Conservation (phyloP, 1,140 invertebrate species). For the Ruditapes philippinarum region DNA sequence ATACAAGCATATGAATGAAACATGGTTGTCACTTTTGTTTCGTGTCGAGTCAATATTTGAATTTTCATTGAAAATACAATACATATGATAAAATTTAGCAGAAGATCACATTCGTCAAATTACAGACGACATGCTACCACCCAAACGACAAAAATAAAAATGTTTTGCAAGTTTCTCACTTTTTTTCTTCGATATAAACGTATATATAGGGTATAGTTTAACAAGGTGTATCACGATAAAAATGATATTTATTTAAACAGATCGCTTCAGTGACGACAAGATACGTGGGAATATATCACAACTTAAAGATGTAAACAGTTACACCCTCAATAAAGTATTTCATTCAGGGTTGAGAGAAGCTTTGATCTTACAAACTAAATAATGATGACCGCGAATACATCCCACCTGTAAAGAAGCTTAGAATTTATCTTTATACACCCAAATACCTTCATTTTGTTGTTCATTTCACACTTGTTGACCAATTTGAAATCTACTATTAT, state of each 20-base stretch:
- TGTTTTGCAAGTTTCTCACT: too few species aligned
- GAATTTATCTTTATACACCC: slow-evolving; percentile 7
- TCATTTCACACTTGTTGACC: slow-evolving; percentile 10
- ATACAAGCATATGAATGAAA: too few species aligned
- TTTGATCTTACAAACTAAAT: neutral
- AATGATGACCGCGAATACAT: neutral
- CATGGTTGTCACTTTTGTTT: too few species aligned
- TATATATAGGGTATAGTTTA: too few species aligned
- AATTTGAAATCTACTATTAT: slow-evolving; percentile 5
- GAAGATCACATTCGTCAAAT: too few species aligned
- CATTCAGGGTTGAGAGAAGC: neutral
- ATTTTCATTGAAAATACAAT: too few species aligned
- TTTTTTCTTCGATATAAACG: too few species aligned
- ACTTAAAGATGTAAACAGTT: slow-evolving; percentile 23
- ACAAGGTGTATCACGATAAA: neutral
- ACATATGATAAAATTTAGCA: too few species aligned
- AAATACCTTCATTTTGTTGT: neutral
- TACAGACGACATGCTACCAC: too few species aligned
- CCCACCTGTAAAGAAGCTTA: neutral
- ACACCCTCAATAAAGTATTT: slow-evolving; percentile 20
- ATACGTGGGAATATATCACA: neutral
- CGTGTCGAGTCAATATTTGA: too few species aligned
- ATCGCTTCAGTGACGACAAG: neutral
- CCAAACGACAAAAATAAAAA: too few species aligned
- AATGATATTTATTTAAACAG: neutral